A percentile compares a stretch with the other conserved stretches of the same genome.
These are phyloP conservation scores for Phataginus tetradactyla DNA, from an alignment of 2,797 vertebrate species.

Conservation along the genomic window DNA sequence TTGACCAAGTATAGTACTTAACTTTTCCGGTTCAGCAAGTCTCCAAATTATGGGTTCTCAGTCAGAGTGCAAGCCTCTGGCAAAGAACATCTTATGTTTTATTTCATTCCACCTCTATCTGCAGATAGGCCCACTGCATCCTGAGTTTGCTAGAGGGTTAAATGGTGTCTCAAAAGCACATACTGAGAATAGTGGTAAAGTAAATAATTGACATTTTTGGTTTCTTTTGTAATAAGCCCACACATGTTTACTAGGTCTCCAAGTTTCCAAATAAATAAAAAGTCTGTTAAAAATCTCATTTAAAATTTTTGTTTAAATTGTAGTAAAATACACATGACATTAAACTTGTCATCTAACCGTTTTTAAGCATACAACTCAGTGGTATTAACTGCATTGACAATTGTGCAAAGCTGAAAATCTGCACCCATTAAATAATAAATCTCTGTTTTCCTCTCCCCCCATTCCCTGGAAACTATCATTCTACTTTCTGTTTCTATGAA, in stretches of 20 bases:
- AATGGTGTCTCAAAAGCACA: background rate
- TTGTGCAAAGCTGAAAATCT: background rate
- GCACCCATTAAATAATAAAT: background rate
- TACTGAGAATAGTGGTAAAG: background rate
- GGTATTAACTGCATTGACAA: background rate
- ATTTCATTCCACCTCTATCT: background rate
- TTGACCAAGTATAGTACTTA: background rate
- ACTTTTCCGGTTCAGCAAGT: background rate
- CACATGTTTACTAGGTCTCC: background rate
- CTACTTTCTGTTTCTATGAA: background rate
- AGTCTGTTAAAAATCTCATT: background rate
- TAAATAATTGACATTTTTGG: background rate
- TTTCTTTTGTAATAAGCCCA: background rate
- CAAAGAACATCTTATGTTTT: background rate
- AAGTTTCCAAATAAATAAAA: background rate
- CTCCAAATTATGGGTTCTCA: background rate
- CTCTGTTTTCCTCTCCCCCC: background rate
- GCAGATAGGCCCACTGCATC: background rate
- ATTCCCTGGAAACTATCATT: background rate
- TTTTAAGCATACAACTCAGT: background rate
- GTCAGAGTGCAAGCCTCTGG: background rate
- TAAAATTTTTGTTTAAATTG: background rate
- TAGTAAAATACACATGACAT: background rate
- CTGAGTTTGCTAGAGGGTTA: background rate
- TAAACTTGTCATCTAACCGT: background rate